phyloP scores from a whole-genome alignment of 2,113 vertebrate species.

The Zapus hudsonius region DNA sequence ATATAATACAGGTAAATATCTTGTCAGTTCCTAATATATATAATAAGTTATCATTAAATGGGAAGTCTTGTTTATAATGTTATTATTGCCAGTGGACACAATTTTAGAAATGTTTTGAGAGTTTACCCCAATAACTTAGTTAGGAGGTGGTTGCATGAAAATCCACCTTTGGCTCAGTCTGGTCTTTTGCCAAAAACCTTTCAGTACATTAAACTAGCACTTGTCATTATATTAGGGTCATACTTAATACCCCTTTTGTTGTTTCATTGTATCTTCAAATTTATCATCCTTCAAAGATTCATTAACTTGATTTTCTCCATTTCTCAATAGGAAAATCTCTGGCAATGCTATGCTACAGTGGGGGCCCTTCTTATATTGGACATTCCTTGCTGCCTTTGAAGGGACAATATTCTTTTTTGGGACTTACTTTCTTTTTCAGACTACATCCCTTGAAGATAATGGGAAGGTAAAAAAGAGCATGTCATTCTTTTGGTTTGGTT shows the following conservation, averaged over 20 bases:
- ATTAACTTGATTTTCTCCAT: conserved; percentile 46
- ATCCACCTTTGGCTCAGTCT: not conserved
- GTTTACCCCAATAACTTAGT: not conserved
- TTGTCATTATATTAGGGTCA: not conserved
- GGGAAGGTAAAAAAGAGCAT: conserved; percentile 90
- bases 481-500: not conserved
- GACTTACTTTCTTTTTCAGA: conserved; percentile 92
- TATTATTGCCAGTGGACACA: conserved; percentile 9
- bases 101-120: conserved; percentile 13
- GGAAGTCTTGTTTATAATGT: not conserved
- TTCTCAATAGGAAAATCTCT: conserved; percentile 90
- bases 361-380: conserved; percentile 96
- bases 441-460: conserved; percentile 92
- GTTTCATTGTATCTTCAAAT: conserved; percentile 34
- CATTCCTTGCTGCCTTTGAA: conserved; percentile 93
- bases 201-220: not conserved
- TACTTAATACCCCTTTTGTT: not conserved
- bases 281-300: not conserved
- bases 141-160: not conserved
- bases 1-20: not conserved
- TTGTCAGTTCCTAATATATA: not conserved
- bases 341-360: conserved; percentile 96
- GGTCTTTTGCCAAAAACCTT: conserved; percentile 26
- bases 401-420: conserved; percentile 97
- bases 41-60: not conserved